Conservation (phyloP, 2,113 vertebrate species). For the Tapirus terrestris region DNA sequence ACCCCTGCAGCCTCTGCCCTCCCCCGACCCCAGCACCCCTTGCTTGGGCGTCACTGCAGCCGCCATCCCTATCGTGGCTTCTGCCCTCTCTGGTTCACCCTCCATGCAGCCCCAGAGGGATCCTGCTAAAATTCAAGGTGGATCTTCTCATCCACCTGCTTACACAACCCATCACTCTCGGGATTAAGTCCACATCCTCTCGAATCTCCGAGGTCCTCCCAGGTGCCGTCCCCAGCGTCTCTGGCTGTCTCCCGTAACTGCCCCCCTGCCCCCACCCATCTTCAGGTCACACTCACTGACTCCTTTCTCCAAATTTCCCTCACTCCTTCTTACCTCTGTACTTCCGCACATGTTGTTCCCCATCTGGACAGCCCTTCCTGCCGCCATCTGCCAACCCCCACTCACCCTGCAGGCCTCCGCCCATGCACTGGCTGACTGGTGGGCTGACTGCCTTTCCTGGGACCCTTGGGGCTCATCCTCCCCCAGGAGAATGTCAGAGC, state of each 20-base stretch:
- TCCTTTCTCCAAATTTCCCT: not conserved
- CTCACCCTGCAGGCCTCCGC: not conserved
- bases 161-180: not conserved
- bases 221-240: not conserved
- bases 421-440: not conserved
- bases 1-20: not conserved
- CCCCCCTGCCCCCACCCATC: too few relatives aligned
- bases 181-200: not conserved
- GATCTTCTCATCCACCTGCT: not conserved
- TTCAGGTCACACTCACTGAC: accelerated
- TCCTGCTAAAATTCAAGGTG: not conserved
- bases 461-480: not conserved
- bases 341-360: not conserved
- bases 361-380: not conserved
- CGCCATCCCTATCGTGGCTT: not conserved
- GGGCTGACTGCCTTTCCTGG: not conserved
- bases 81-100: not conserved
- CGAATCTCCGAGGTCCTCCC: not conserved
- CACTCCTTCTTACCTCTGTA: not conserved
- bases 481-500: not conserved
- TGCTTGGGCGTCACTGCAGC: too few relatives aligned
- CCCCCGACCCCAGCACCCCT: not conserved
- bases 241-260: not conserved
- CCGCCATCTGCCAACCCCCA: not conserved
- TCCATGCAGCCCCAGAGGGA: not conserved